Evolutionary conservation across 37 sponge, comb jelly and placozoan genomes (phyloP).

Genomic region (Chondrosia reniformis): DNA sequence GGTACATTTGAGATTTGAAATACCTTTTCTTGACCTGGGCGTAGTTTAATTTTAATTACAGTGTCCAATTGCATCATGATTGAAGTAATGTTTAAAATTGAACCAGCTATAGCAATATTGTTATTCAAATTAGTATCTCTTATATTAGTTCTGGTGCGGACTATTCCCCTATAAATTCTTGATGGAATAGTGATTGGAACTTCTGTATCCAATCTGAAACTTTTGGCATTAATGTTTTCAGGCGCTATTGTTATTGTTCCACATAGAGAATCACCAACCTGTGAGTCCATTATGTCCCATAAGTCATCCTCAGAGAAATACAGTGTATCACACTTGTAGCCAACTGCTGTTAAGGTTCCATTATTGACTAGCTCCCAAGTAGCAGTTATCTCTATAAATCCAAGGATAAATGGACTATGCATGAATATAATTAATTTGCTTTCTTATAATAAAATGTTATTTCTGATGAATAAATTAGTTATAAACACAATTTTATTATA

Average conservation of each 20-base stretch:
- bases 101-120: constrained; percentile 1
- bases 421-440: too few species aligned
- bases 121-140: constrained; percentile 24
- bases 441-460: too few species aligned
- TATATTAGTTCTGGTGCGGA: constrained; percentile 30
- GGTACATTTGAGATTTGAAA: constrained; percentile 26
- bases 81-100: neutral
- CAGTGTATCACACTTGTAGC: constrained; percentile 43
- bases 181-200: constrained; percentile 24
- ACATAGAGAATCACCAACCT: constrained; percentile 15
- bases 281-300: constrained; percentile 19
- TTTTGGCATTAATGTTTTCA: neutral
- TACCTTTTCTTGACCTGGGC: constrained; percentile 9
- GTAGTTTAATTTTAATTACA: neutral
- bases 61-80: neutral
- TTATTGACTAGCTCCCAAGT: constrained; percentile 19
- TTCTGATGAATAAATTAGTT: too few species aligned
- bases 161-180: constrained; percentile 18
- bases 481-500: too few species aligned
- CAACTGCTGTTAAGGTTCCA: constrained; percentile 6
- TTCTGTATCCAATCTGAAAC: too few species aligned
- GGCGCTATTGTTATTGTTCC: constrained; percentile 2
- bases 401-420: too few species aligned
- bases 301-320: constrained; percentile 25
- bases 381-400: constrained; percentile 21